phyloP scores from a whole-genome alignment of 2,888 invertebrate species.

The Stegophylla sp. region DNA sequence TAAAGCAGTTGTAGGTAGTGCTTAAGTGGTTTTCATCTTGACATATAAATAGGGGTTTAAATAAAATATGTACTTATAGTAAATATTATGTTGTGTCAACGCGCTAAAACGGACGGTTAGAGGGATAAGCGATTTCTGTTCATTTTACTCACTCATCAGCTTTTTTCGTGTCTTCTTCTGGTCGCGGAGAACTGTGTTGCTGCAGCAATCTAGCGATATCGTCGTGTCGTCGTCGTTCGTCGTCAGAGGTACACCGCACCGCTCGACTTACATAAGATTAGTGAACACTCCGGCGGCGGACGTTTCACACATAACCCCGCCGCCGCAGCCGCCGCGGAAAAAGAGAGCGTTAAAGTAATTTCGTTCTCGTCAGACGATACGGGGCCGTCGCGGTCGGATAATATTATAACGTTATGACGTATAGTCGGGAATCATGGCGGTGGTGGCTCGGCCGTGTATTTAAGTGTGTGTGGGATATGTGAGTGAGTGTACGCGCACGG shows the following conservation, averaged over 20 bases:
- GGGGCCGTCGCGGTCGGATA: background rate
- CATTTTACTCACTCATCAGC: constrained; percentile 29
- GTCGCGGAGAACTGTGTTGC: background rate
- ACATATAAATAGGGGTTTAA: too few relatives aligned
- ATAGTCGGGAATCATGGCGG: background rate
- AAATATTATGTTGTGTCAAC: too few relatives aligned
- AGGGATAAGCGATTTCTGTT: background rate
- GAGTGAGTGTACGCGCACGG: too few relatives aligned
- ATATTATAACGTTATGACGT: background rate
- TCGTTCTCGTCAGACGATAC: background rate
- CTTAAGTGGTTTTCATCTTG: too few relatives aligned
- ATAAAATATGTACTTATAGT: too few relatives aligned
- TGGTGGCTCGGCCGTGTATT: background rate
- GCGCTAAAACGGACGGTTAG: too few relatives aligned
- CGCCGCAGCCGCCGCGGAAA: constrained; percentile 17
- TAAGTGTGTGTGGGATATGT: too few relatives aligned
- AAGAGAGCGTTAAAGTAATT: constrained; percentile 34
- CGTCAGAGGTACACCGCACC: constrained; percentile 7
- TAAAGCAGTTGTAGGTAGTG: too few relatives aligned
- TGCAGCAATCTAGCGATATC: constrained; percentile 1
- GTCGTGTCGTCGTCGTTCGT: too few relatives aligned
- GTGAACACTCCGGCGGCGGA: constrained; percentile 19
- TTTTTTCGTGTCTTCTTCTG: background rate
- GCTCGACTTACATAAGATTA: constrained; percentile 34
- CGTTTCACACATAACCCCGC: background rate